Evolutionary conservation across 2,113 vertebrate species (phyloP).

Genomic region (Sturnus vulgaris): DNA sequence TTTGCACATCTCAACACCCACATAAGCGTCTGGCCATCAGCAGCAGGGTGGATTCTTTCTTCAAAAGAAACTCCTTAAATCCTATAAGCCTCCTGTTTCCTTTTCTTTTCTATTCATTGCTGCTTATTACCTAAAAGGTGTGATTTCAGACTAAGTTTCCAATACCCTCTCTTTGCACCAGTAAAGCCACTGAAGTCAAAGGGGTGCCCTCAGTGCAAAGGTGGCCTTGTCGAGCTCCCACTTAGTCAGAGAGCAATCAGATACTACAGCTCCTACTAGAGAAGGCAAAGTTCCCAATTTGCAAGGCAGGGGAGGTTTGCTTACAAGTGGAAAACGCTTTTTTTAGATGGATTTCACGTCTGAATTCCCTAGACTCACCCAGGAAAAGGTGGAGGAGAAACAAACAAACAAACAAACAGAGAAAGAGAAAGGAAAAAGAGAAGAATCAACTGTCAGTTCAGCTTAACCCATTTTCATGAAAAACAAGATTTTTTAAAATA

Average conservation of each 20-base stretch:
- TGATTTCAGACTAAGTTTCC: slow-evolving; percentile 15
- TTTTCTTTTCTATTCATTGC: slow-evolving; percentile 17
- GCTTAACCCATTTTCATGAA: not conserved
- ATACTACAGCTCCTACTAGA: not conserved
- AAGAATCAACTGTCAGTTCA: not conserved
- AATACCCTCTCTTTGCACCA: not conserved
- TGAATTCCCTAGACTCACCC: not conserved
- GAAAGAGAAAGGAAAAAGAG: not conserved
- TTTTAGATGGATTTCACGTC: not conserved
- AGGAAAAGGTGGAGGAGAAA: not conserved
- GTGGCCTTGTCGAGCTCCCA: not conserved
- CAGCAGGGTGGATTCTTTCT: not conserved
- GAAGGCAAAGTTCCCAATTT: slow-evolving; percentile 2
- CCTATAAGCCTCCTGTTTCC: not conserved
- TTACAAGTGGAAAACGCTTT: not conserved
- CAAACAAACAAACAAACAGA: not conserved
- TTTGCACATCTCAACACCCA: slow-evolving; percentile 19
- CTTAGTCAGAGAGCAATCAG: not conserved
- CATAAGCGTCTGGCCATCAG: not conserved
- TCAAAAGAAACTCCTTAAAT: slow-evolving; percentile 36
- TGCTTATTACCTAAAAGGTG: slow-evolving; percentile 23
- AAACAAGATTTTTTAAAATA: not conserved
- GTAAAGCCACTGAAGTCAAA: not conserved
- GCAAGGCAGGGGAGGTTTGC: not conserved
- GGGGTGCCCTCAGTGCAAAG: not conserved